Base-by-base conservation (phyloP, 2,888 invertebrate genomes). In the Erebia palarica region DNA sequence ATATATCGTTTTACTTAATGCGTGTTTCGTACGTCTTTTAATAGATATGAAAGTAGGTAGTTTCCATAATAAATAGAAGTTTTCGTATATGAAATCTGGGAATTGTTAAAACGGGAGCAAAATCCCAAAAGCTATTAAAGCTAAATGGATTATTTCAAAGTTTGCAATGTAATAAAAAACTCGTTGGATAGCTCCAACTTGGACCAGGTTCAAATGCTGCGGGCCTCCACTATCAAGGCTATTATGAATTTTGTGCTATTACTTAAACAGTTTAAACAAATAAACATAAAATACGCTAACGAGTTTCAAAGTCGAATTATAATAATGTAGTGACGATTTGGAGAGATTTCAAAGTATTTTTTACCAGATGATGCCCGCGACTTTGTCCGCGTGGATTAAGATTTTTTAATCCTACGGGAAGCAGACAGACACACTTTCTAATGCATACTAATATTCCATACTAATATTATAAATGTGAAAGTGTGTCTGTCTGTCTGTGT, bases 151-250 rank as follows among this genome's bases (percentile, higher is more conserved):
- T 67, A 67, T 67, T 49, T 49, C 67, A 67, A 67, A 67, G 58
- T 67, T 67, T 61, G 67, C 67, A 71, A 51, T 58, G 67, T 63
- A 70, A 70, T 67, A 71, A 71, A 71, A 71, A 67, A 57, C 27
- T 67, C 70, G 61, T 67, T 67, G 70, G 66, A 63, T 67, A 67
- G 63, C 61, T 63, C 9, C 49, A 67, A 71, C 67, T 71, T 71
- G 70, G 70, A 71, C 53, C 53, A 14, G 67, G 63, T 71, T 67
- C 70, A 71, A 71, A 71, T 67, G 67, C 55, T 58, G 67, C 67
- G 60, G 67, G 57, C 67, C 60, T 67, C 63, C 18, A 16, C 36
- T 61, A 71, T 49, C 70, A 21, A 63, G 70, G 57, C 63, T 67
- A 57, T 67, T 67, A 36, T 7, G 0, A 36, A 36, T 36, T 36